A percentile compares a stretch with the other conserved stretches of the same genome.
Evolutionary conservation across 1,140 invertebrate species (phyloP).

Genomic region (Drosophila chauvacae): DNA sequence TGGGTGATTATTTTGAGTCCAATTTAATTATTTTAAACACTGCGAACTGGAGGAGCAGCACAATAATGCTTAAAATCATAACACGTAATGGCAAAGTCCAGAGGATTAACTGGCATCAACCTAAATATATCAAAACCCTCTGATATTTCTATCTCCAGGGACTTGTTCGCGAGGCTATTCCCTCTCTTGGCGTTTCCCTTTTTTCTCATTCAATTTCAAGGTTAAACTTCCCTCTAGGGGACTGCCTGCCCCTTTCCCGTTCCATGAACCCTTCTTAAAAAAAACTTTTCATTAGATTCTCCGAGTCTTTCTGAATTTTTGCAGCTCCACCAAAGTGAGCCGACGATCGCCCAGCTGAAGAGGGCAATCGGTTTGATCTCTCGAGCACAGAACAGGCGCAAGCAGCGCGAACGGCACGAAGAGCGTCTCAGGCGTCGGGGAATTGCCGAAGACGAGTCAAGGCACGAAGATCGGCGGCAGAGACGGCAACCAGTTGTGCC

Average conservation of each 20-base stretch:
- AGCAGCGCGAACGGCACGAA: conserved; percentile 58
- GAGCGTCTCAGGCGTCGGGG: conserved; percentile 54
- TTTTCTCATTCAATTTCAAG: background rate
- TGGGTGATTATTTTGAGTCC: background rate
- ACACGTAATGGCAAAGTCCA: too few relatives aligned
- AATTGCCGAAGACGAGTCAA: conserved; percentile 46
- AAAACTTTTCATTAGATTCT: background rate
- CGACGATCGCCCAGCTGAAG: conserved; percentile 76
- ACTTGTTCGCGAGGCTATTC: background rate
- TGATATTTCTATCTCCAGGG: background rate
- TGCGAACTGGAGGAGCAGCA: background rate
- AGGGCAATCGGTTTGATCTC: conserved; percentile 71
- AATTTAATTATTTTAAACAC: background rate
- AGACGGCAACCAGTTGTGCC: conserved; percentile 56
- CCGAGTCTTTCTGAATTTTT: conserved; percentile 8
- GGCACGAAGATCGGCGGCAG: conserved; percentile 22
- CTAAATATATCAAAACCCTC: background rate
- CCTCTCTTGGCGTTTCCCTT: background rate
- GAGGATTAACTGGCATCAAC: background rate
- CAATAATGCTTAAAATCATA: too few relatives aligned
- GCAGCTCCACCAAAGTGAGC: conserved; percentile 69
- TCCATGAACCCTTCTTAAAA: background rate
- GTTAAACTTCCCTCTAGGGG: conserved; percentile 1
- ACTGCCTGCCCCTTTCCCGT: background rate
- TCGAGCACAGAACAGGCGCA: conserved; percentile 66